phyloP scores from a whole-genome alignment of 2,888 invertebrate genomes.

The Fragum whitleyi region DNA sequence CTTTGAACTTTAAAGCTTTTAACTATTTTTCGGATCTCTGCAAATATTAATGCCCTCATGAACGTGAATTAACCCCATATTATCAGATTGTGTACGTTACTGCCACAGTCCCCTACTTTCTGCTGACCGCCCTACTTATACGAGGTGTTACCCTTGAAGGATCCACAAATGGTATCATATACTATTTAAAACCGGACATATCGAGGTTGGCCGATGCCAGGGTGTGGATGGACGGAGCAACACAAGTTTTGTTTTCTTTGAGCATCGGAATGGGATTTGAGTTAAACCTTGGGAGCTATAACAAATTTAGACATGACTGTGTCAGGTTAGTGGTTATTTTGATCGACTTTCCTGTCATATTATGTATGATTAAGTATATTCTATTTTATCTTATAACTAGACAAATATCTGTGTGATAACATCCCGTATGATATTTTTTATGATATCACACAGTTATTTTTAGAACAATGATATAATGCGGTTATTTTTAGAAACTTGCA shows the following conservation, averaged over 20 bases:
- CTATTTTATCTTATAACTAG: no score
- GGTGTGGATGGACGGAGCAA: constrained; percentile 50
- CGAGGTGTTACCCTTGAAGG: constrained; percentile 85
- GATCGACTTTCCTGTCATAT: no score
- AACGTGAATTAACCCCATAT: no score
- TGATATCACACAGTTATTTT: no score
- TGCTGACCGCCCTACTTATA: constrained; percentile 68
- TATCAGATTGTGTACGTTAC: constrained; percentile 76
- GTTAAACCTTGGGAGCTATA: constrained; percentile 43
- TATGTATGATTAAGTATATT: no score
- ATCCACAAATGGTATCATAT: constrained; percentile 89
- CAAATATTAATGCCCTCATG: no score
- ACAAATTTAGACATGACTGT: constrained; percentile 35
- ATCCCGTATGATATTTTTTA: no score
- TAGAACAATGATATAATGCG: no score
- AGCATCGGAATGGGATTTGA: constrained; percentile 45
- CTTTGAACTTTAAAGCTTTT: no score
- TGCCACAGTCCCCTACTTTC: constrained; percentile 70
- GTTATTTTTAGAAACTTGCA: no score
- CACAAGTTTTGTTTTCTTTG: constrained; percentile 45
- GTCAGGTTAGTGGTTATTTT: constrained; percentile 39
- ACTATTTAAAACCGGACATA: constrained; percentile 91
- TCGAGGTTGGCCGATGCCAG: constrained; percentile 88
- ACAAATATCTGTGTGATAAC: no score
- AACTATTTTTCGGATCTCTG: no score